These are phyloP conservation scores for Rhopalosiphum padi DNA, from an alignment of 1,140 invertebrate genomes.

Conservation along the genomic window DNA sequence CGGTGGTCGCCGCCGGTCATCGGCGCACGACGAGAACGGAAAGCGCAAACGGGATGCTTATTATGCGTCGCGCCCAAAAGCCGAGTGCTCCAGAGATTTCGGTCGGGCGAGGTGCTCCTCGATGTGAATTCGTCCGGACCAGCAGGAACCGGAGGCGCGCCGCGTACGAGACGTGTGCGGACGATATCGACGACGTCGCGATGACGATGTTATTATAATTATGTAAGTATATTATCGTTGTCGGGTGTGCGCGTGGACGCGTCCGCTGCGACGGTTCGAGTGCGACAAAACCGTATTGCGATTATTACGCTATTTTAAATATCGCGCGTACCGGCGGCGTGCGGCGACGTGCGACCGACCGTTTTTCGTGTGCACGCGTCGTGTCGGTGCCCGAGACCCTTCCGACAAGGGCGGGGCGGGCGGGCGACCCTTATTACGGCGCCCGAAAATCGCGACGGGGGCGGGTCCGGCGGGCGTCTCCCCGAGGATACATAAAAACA, in stretches of 20 bases:
- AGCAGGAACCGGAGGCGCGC: too few species aligned
- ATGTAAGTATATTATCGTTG: background rate
- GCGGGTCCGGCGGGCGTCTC: conserved; percentile 39
- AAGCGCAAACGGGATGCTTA: too few species aligned
- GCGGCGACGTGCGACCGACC: too few species aligned
- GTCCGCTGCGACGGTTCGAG: background rate
- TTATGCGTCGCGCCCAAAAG: too few species aligned
- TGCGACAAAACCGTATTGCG: background rate
- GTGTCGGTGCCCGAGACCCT: background rate
- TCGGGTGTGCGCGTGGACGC: background rate
- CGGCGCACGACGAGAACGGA: too few species aligned
- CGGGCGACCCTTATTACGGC: background rate
- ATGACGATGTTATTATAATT: background rate
- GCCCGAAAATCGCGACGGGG: conserved; percentile 7
- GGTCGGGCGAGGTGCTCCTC: too few species aligned
- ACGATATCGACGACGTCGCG: too few species aligned
- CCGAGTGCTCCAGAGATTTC: too few species aligned
- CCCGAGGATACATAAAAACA: conserved; percentile 47
- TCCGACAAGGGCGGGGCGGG: background rate
- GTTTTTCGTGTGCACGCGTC: conserved; percentile 11
- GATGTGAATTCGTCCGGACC: too few species aligned
- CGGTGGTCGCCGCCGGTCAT: too few species aligned
- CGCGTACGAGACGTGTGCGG: too few species aligned
- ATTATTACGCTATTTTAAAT: background rate
- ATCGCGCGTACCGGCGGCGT: background rate